Base-by-base conservation (phyloP, 1,140 invertebrate species). In the Pachyrhynchus sulphureomaculatus region DNA sequence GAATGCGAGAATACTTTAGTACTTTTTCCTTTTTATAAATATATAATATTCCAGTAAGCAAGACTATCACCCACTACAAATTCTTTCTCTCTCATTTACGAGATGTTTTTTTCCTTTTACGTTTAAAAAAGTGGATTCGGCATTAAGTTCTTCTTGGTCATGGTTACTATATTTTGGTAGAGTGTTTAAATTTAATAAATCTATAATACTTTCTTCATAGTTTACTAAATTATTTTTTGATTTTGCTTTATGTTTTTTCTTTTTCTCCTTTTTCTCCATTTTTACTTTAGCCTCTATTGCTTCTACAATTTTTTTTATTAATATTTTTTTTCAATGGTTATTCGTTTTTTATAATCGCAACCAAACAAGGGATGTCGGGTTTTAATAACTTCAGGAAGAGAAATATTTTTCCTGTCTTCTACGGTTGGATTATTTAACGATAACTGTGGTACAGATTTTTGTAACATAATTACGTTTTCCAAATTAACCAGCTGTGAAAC, bases 341-440 rank as follows among this genome's bases (percentile, higher is more conserved):
- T 54, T 53, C 62, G 62, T 2, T 49, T 13, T 59, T 67, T 49
- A 41, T 57, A 68, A 34, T 59, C 55, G 12, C 32, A 21, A 1
- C 67, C 67, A 42, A 68, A 67, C 12, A 68, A 24, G 6, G 67
- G 67, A 52, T 68, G 67, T 6, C 65, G 56, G 1, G 26, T 44
- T 61, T 60, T 67, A 8, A 66, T 24, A 15, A 29, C 52, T 13
- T 37, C 55, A 3, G 64, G 64, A 29, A 63, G 24, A 2, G 57
- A 2, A n/a, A 56, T 23, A 24, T 33, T 10, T 37, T 36, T 23
- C 41, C 32, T 62, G 23, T 53, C 49, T 0, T 20, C 3, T 2
- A 48, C 24, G 13, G 45, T 33, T 26, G 59, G 6, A 1, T 55
- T 10, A 20, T 37, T 21, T 36, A 54, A 21, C 2, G 21, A 32